These are phyloP conservation scores for Diplolepis rosae DNA, from an alignment of 2,888 invertebrate genomes.

Conservation along the genomic window DNA sequence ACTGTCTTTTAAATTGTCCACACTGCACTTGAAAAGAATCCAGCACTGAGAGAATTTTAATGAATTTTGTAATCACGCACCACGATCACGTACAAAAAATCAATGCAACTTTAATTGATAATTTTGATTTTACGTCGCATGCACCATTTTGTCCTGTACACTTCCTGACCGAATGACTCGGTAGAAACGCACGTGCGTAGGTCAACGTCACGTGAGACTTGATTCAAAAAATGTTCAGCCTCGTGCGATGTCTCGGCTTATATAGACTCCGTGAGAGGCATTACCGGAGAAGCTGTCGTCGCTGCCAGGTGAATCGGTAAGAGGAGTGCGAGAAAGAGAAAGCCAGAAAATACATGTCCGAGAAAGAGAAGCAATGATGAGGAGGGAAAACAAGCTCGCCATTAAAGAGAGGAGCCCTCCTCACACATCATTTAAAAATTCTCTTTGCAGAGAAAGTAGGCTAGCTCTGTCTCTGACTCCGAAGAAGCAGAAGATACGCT, in stretches of 20 bases:
- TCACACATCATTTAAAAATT: slow-evolving; percentile 65
- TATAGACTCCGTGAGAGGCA: slow-evolving; percentile 66
- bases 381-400: slow-evolving; percentile 39
- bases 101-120: slow-evolving; percentile 25
- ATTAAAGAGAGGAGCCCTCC: slow-evolving; percentile 50
- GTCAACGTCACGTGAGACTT: slow-evolving; percentile 48
- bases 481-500: slow-evolving; percentile 56
- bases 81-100: slow-evolving; percentile 32
- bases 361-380: slow-evolving; percentile 49
- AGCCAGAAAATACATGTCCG: slow-evolving; percentile 45
- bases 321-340: slow-evolving; percentile 48
- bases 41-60: slow-evolving; percentile 36
- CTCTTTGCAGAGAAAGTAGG: slow-evolving; percentile 72
- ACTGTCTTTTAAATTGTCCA: slow-evolving; percentile 45
- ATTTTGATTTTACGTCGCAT: slow-evolving; percentile 50
- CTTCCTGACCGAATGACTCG: slow-evolving; percentile 30
- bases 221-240: slow-evolving; percentile 68
- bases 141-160: slow-evolving; percentile 58
- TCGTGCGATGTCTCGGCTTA: slow-evolving; percentile 64
- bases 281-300: slow-evolving; percentile 34
- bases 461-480: slow-evolving; percentile 52
- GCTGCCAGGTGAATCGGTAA: slow-evolving; percentile 62
- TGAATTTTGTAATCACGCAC: slow-evolving; percentile 42
- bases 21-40: slow-evolving; percentile 47
- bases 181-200: slow-evolving; percentile 43